Base-by-base conservation (phyloP, 2,888 invertebrate genomes). In the Stenodema calcarata region DNA sequence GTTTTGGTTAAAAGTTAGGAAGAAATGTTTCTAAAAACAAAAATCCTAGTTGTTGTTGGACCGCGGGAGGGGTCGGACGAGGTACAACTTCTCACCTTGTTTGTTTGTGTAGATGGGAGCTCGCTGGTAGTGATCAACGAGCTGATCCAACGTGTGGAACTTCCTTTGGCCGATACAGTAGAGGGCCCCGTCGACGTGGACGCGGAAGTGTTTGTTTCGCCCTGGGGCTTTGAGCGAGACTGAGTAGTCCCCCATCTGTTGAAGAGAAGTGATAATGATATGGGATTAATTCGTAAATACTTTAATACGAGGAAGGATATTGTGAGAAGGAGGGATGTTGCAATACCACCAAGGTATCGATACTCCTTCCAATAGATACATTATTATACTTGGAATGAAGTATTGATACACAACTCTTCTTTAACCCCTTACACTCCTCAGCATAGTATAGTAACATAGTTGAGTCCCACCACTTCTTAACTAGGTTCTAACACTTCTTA, bases 71-170 rank as follows among this genome's bases (percentile, higher is more conserved):
- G 99, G 95, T 90, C 98, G 95, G 91, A 99, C 97, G 90, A 99
- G 94, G 93, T 97, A 99, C 87, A 99, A 94, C 92, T 98, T 99
- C 92, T 99, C 99, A 90, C 98, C 98, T 92, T 97, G 96, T 92
- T 97, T 97, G 93, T 97, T 98, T 91, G 98, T 98, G 93, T 98
- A 99, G 91, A 99, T 99, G 90, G 99, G 99, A 90, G 99, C 98
- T 91, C 97, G 95, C 93, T 98, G 98, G 93, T 99, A 99, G 93
- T 99, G 99, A 91, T 97, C 96, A 90, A 99, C 98, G 90, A 99
- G 94, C 92, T 98, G 98, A 91, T 99, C 98, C 90, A 99, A 93
- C 87, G 97, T 95, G 90, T 96, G 95, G 93, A 99, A 99, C 92
- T 97, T 97, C 91, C 99, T 96, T 93, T 98, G 98, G 70, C 99